A percentile compares a stretch with the other conserved stretches of the same genome.
phyloP scores from a whole-genome alignment of 2,113 vertebrate genomes.

The Neolamprologus brichardi region DNA sequence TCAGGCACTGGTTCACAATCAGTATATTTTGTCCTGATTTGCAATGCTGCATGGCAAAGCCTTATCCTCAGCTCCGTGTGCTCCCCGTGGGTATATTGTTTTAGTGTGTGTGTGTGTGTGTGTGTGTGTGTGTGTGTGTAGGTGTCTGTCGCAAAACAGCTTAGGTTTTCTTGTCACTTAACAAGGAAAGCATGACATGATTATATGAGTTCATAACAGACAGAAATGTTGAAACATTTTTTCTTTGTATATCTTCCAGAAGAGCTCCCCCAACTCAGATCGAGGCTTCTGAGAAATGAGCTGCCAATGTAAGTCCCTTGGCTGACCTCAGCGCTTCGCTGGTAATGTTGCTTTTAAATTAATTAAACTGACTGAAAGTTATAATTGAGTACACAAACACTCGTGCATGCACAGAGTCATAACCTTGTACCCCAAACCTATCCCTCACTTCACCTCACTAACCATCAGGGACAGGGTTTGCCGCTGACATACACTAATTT shows the following conservation, averaged over 20 bases:
- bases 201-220: neutral
- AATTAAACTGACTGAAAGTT: slow-evolving; percentile 1
- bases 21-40: slow-evolving; percentile 33
- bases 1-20: slow-evolving; percentile 21
- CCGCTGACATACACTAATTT: neutral
- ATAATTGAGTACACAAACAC: neutral
- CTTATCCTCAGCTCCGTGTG: neutral
- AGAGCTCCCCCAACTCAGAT: neutral
- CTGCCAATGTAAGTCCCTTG: slow-evolving; percentile 67
- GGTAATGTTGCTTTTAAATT: slow-evolving; percentile 23
- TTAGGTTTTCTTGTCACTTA: neutral
- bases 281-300: slow-evolving; percentile 43
- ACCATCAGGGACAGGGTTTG: neutral
- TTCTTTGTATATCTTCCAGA: slow-evolving; percentile 55
- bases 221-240: slow-evolving; percentile 7
- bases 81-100: neutral
- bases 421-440: neutral
- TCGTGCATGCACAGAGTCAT: neutral
- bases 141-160: neutral
- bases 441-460: neutral
- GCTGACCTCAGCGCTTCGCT: slow-evolving; percentile 5
- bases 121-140: neutral
- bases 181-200: neutral
- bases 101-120: neutral
- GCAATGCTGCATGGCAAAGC: slow-evolving; percentile 2